Evolutionary conservation across 2,888 invertebrate species (phyloP).

Genomic region (Microdon myrmicae): DNA sequence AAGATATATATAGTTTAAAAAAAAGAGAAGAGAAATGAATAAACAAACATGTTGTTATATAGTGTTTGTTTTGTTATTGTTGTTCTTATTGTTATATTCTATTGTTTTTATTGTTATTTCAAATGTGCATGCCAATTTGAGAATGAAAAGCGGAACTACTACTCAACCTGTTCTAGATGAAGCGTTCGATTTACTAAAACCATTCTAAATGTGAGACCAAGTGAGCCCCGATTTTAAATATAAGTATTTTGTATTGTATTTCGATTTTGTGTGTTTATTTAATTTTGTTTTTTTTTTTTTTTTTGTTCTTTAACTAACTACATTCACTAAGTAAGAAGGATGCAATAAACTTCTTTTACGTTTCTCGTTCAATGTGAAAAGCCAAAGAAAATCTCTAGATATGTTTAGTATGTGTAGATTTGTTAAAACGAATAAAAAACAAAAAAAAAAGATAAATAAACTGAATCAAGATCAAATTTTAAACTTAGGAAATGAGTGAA

Average conservation of each 20-base stretch:
- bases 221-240: slow-evolving; percentile 1
- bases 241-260: slow-evolving; percentile 2
- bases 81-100: no score
- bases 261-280: slow-evolving; percentile 1
- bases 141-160: slow-evolving; percentile 1
- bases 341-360: slow-evolving; percentile 40
- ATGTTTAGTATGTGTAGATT: no score
- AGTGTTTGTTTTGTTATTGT: no score
- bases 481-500: slow-evolving; percentile 14
- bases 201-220: not conserved
- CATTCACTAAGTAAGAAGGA: slow-evolving; percentile 25
- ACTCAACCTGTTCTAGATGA: slow-evolving; percentile 15
- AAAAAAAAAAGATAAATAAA: not conserved
- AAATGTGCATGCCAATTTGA: slow-evolving; percentile 19
- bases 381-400: slow-evolving; percentile 12
- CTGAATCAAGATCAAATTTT: not conserved
- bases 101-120: no score
- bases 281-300: not conserved
- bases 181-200: slow-evolving; percentile 12
- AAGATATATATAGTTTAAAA: not conserved
- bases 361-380: slow-evolving; percentile 13
- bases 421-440: slow-evolving; percentile 8
- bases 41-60: no score
- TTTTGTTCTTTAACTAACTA: not conserved
- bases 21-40: not conserved